Evolutionary conservation across 2,888 invertebrate species (phyloP).

Genomic region (Pseudanteris insignis): DNA sequence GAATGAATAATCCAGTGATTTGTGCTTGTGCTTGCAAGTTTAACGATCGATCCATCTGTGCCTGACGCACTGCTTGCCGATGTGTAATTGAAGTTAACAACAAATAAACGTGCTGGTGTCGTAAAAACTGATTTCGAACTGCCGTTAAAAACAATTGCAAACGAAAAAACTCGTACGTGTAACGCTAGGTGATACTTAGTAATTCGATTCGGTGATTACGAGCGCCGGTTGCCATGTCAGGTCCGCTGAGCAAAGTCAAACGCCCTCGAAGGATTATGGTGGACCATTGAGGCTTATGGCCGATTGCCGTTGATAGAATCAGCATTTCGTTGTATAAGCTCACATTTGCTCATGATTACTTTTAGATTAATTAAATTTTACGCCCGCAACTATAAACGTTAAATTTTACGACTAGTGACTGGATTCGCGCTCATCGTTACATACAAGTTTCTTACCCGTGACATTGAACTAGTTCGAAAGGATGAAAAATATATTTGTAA

Average conservation of each 20-base stretch:
- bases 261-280: slow-evolving; percentile 63
- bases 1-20: too few species aligned
- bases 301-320: slow-evolving; percentile 65
- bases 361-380: slow-evolving; percentile 67
- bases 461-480: too few species aligned
- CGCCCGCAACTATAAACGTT: slow-evolving; percentile 63
- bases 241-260: slow-evolving; percentile 64
- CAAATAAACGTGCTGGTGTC: too few species aligned
- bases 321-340: slow-evolving; percentile 59
- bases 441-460: slow-evolving; percentile 6
- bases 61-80: slow-evolving; percentile 50
- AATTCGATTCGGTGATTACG: slow-evolving; percentile 57
- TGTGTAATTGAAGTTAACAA: slow-evolving; percentile 1
- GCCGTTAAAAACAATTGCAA: background rate
- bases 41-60: too few species aligned
- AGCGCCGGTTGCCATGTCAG: slow-evolving; percentile 59
- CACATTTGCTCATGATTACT: slow-evolving; percentile 64
- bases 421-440: slow-evolving; percentile 45
- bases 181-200: slow-evolving; percentile 5
- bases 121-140: too few species aligned
- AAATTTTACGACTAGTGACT: slow-evolving; percentile 62
- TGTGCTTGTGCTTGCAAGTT: too few species aligned
- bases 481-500: too few species aligned
- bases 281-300: slow-evolving; percentile 63
- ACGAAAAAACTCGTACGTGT: background rate